These are phyloP conservation scores for Rhynchophorus ferrugineus DNA, from an alignment of 1,140 invertebrate genomes.

Conservation along the genomic window DNA sequence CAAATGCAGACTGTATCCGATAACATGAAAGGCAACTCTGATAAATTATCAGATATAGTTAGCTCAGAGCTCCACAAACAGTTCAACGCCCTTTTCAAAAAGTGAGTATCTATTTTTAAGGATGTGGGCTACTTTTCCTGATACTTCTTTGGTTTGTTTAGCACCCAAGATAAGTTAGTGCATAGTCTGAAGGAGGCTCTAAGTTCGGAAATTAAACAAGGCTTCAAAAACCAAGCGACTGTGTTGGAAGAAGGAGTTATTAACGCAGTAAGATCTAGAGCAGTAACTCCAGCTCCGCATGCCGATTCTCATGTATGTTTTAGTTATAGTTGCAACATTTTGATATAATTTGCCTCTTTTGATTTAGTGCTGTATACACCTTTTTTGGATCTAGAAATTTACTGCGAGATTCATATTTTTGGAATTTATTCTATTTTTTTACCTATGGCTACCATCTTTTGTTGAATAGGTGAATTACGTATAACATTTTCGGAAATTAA, in stretches of 20 bases:
- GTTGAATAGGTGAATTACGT: no score
- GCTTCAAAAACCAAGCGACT: slow-evolving; percentile 52
- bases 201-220: slow-evolving; percentile 49
- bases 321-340: slow-evolving; percentile 5
- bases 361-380: slow-evolving; percentile 9
- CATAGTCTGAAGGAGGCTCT: slow-evolving; percentile 39
- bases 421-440: no score
- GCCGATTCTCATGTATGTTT: slow-evolving; percentile 49
- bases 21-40: slow-evolving; percentile 33
- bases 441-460: no score
- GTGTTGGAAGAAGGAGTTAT: slow-evolving; percentile 51
- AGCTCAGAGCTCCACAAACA: slow-evolving; percentile 36
- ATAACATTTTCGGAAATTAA: no score
- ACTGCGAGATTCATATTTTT: no score
- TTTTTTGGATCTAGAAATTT: no score
- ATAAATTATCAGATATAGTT: slow-evolving; percentile 31
- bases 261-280: slow-evolving; percentile 56
- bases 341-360: background rate
- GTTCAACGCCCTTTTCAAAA: slow-evolving; percentile 32
- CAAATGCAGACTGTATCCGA: slow-evolving; percentile 39
- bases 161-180: slow-evolving; percentile 39
- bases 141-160: no score
- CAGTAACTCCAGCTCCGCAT: slow-evolving; percentile 56
- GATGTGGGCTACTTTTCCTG: no score
- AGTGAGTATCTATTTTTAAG: no score